These are phyloP conservation scores for Rhinolophus ferrumequinum DNA, from an alignment of 2,113 vertebrate genomes.

Conservation along the genomic window DNA sequence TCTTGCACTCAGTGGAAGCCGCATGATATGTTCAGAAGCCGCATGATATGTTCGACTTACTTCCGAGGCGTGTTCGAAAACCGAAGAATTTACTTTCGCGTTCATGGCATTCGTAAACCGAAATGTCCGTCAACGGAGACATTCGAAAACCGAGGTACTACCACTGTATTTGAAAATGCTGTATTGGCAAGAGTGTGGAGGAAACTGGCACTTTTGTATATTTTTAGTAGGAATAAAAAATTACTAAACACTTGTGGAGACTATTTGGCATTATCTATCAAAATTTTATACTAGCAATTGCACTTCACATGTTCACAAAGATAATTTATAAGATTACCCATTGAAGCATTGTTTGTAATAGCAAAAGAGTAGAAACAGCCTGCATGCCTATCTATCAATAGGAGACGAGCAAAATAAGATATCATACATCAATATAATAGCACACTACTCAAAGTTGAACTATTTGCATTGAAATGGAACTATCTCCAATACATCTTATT, in stretches of 20 bases:
- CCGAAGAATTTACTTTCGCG: no score
- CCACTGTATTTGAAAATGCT: background rate
- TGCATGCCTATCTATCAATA: background rate
- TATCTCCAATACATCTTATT: background rate
- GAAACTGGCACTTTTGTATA: background rate
- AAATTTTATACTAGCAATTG: constrained; percentile 7
- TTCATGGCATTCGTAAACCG: no score
- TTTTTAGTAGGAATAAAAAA: constrained; percentile 13
- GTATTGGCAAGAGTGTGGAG: background rate
- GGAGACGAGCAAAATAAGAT: background rate
- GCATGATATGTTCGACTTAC: no score
- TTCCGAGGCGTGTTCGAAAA: no score
- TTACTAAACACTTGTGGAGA: background rate
- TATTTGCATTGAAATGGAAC: background rate
- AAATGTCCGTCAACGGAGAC: no score
- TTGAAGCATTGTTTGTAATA: background rate
- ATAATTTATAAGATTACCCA: background rate
- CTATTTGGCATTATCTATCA: background rate
- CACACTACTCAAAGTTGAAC: background rate
- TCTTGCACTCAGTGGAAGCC: no score
- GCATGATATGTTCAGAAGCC: no score
- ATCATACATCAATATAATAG: background rate
- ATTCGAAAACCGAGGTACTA: no score
- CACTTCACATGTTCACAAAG: background rate
- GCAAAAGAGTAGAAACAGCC: background rate